These are phyloP conservation scores for Nestor notabilis DNA, from an alignment of 2,113 vertebrate genomes.

Conservation along the genomic window DNA sequence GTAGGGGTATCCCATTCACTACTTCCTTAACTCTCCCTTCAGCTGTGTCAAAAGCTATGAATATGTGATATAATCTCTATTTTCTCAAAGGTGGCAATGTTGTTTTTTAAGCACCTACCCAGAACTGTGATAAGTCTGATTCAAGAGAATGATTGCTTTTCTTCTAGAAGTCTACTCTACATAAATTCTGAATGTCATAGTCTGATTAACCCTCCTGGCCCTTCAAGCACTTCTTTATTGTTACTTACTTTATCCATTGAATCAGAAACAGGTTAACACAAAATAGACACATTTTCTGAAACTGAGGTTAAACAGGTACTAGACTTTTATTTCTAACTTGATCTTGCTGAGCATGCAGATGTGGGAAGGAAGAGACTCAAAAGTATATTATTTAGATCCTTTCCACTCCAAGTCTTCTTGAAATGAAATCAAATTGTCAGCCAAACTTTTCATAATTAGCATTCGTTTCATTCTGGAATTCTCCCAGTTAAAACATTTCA, in stretches of 20 bases:
- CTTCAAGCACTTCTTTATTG: neutral
- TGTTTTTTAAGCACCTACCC: neutral
- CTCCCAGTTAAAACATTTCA: neutral
- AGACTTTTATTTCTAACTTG: neutral
- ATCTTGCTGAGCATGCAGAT: neutral
- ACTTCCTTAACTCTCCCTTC: neutral
- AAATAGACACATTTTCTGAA: neutral
- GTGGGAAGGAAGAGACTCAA: neutral
- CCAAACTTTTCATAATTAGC: neutral
- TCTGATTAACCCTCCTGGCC: neutral
- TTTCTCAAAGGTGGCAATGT: neutral
- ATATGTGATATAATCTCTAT: conserved; percentile 7
- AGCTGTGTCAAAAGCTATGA: neutral
- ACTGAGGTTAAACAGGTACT: neutral
- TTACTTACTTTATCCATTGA: neutral
- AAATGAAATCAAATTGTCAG: neutral
- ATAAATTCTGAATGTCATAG: neutral
- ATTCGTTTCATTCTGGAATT: neutral
- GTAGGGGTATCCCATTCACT: neutral
- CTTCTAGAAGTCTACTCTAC: neutral
- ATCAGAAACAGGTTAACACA: neutral
- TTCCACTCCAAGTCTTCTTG: neutral
- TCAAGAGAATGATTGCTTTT: neutral
- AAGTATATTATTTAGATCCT: neutral
- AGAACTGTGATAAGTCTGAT: neutral